These are phyloP conservation scores for Wiebesia pumilae DNA, from an alignment of 1,140 invertebrate species.

Conservation along the genomic window DNA sequence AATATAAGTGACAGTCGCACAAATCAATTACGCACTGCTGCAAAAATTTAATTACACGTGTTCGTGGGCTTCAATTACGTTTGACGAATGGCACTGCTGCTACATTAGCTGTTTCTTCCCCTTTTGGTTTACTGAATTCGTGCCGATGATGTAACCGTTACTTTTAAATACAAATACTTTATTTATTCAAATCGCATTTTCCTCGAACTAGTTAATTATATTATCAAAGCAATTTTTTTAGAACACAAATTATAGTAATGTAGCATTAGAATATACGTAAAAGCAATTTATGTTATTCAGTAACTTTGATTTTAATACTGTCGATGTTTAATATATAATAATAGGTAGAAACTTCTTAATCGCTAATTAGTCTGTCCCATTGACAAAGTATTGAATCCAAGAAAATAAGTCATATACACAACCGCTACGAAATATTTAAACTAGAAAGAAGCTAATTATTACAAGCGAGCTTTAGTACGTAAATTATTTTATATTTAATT, in stretches of 20 bases:
- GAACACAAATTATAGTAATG: not conserved
- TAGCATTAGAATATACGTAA: not conserved
- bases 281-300: not conserved
- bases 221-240: not conserved
- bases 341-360: not conserved
- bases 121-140: not conserved
- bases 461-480: not conserved
- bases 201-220: not conserved
- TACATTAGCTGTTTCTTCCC: constrained; percentile 41
- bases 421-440: not conserved
- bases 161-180: not conserved
- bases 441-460: not conserved
- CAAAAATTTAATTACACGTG: constrained; percentile 3
- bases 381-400: not conserved
- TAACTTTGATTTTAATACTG: not conserved
- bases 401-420: not conserved
- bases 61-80: constrained; percentile 42
- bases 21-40: constrained; percentile 30
- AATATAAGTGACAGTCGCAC: not conserved
- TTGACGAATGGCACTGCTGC: constrained; percentile 48
- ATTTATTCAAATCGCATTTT: constrained; percentile 33
- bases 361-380: not conserved
- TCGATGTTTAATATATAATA: not conserved
- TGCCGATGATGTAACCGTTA: not conserved
- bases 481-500: not conserved